phyloP scores from a whole-genome alignment of 2,113 vertebrate genomes.

The Gymnorhina tibicen region DNA sequence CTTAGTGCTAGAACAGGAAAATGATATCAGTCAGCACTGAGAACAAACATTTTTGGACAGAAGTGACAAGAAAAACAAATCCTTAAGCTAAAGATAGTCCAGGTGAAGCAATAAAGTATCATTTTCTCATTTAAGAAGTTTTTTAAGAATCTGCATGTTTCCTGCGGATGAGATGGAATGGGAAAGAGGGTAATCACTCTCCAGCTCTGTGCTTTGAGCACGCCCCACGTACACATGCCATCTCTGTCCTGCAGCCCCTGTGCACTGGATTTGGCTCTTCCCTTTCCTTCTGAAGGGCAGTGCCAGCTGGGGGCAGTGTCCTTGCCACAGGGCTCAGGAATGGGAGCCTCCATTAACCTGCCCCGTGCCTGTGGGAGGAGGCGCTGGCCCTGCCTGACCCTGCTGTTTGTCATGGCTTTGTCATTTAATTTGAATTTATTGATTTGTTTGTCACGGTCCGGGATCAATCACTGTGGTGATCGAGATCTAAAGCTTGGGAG shows the following conservation, averaged over 20 bases:
- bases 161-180: background rate
- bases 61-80: background rate
- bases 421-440: conserved; percentile 1
- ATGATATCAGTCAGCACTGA: background rate
- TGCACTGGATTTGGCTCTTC: background rate
- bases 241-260: background rate
- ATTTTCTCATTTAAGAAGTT: background rate
- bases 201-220: background rate
- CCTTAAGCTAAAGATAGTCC: background rate
- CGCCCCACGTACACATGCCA: background rate
- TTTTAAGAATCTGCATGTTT: background rate
- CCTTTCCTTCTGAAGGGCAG: background rate
- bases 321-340: background rate
- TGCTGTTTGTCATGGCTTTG: background rate
- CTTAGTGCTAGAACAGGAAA: background rate
- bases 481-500: accelerated
- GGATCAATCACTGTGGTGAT: accelerated
- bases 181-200: background rate
- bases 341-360: background rate
- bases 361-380: background rate
- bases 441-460: background rate
- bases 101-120: background rate
- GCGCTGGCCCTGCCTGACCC: background rate
- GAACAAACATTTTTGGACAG: background rate
- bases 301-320: background rate